These are phyloP conservation scores for Periparus ater DNA, from an alignment of 2,797 vertebrate species.

Conservation along the genomic window DNA sequence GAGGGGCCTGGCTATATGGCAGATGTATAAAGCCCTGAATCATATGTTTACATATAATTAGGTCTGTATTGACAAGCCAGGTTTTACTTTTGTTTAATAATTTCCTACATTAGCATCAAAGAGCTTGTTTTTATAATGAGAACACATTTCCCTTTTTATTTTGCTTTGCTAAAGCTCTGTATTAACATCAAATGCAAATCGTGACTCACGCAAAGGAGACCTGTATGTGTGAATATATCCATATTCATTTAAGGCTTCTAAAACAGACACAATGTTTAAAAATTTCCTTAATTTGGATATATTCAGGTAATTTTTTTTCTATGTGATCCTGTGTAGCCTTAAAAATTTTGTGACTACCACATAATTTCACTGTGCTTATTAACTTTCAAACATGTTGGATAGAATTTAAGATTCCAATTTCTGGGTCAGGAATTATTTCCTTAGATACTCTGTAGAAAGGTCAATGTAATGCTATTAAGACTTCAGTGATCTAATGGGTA, in stretches of 20 bases:
- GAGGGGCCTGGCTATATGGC: slow-evolving; percentile 67
- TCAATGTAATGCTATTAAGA: not conserved
- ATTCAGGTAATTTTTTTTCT: not conserved
- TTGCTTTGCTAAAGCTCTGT: slow-evolving; percentile 1
- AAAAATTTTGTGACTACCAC: not conserved
- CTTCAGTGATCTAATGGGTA: not conserved
- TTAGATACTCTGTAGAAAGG: not conserved
- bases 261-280: not conserved
- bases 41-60: slow-evolving; percentile 76
- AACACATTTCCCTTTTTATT: slow-evolving; percentile 54
- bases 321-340: not conserved
- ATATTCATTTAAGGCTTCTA: not conserved
- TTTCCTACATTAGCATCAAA: slow-evolving; percentile 74
- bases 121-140: slow-evolving; percentile 49
- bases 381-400: not conserved
- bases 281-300: not conserved
- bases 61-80: slow-evolving; percentile 69
- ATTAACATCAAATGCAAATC: slow-evolving; percentile 32
- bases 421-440: not conserved
- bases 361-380: not conserved
- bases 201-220: not conserved
- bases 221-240: not conserved
- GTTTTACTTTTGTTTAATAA: slow-evolving; percentile 76
- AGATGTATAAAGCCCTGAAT: slow-evolving; percentile 74
- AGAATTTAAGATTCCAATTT: not conserved